Base-by-base conservation (phyloP, 1,140 invertebrate genomes). In the Microplitis mediator region DNA sequence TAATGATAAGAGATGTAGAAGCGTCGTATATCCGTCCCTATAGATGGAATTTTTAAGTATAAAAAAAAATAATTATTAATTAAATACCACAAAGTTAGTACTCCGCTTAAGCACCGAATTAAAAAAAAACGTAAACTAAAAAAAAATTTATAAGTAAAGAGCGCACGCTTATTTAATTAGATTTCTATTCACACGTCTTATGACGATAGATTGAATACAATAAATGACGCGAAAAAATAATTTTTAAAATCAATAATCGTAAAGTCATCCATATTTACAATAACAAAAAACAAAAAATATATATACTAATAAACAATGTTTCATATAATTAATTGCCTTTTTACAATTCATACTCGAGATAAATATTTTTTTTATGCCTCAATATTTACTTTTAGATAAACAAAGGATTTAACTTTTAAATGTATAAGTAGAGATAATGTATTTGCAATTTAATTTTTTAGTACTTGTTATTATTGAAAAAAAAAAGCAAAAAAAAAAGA, bases 91-190 rank as follows among this genome's bases (percentile, higher is more conserved):
- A 45, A 45, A 45, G 77, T 83, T 81, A 82, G 82, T 83, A 84
- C 82, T 84, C 83, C 81, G 78, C 80, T 83, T 84, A 80, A 83
- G 79, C 74, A 78, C 78, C 82, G 78, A 74, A 67, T 78, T 71
- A 78, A 77, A 67, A 35, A 72, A 68, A 36, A 60, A 65, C n/a
- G 61, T 68, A 45, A 63, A 54, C 64, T 63, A 75, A 68, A 45
- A 64, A 4, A 67, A 76, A 81, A 81, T 75, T 78, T 85, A 77
- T 82, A 84, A 85, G 80, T 50, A 45, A 69, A 84, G 84, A 84
- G 84, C 81, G 81, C 83, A 86, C 82, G 84, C 84, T 85, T 83
- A 85, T 84, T 79, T 80, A 80, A 82, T 85, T 83, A 77, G 81
- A 81, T 84, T 83, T 85, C 78, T 84, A 82, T 79, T 80, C 80